Evolutionary conservation across 2,113 vertebrate species (phyloP).

Genomic region (Lethenteron camtschaticum): DNA sequence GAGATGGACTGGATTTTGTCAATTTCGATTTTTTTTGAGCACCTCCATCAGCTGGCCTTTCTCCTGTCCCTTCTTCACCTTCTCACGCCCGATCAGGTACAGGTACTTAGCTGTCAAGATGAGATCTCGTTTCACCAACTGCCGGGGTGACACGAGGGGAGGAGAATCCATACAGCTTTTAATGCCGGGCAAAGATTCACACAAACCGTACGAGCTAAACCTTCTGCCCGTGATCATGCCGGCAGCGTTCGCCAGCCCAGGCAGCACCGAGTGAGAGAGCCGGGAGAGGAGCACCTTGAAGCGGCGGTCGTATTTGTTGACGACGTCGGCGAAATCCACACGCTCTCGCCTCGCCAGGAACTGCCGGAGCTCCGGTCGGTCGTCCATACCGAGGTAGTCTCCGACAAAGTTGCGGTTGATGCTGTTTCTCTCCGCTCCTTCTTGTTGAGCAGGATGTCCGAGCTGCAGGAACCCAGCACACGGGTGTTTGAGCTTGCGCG

Average conservation of each 20-base stretch:
- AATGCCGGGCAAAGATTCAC: too few species aligned
- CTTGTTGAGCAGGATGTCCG: constrained; percentile 39
- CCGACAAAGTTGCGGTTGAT: constrained; percentile 49
- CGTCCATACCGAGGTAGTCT: constrained; percentile 40
- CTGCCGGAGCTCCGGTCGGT: constrained; percentile 32
- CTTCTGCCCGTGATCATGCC: too few species aligned
- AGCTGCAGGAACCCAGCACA: constrained; percentile 20
- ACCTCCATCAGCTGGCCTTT: constrained; percentile 82
- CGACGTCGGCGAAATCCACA: constrained; percentile 40
- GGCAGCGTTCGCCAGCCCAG: too few species aligned
- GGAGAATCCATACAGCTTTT: neutral
- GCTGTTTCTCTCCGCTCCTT: constrained; percentile 45
- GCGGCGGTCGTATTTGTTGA: constrained; percentile 39
- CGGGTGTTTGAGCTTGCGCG: too few species aligned
- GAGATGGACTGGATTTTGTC: constrained; percentile 37
- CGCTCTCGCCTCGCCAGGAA: constrained; percentile 41
- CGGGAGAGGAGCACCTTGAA: constrained; percentile 24
- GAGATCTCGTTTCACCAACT: constrained; percentile 79
- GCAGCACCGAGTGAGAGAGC: neutral
- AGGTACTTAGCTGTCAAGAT: constrained; percentile 69
- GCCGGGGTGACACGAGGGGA: neutral
- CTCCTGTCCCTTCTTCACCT: constrained; percentile 78
- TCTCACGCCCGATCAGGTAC: constrained; percentile 79
- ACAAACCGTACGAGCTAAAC: too few species aligned
- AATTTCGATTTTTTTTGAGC: constrained; percentile 71